Percentiles rank a stretch among this genome's conserved stretches.
These are phyloP conservation scores for Artemia franciscana DNA, from an alignment of 1,140 invertebrate species.

Conservation along the genomic window DNA sequence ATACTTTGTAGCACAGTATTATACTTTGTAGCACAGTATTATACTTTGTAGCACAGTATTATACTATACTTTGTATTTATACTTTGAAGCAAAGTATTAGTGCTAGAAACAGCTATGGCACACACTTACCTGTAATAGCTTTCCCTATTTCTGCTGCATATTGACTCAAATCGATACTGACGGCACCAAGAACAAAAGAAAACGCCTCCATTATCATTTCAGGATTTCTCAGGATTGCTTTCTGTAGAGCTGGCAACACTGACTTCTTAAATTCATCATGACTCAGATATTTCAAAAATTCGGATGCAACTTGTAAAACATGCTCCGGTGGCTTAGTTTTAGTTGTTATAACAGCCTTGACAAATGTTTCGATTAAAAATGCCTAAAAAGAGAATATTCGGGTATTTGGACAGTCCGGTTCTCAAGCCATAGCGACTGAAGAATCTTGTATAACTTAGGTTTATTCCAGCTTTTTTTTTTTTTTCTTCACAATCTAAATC, in stretches of 20 bases:
- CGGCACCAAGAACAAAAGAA: conserved; percentile 37
- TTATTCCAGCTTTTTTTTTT: no score
- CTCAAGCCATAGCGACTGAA: no score
- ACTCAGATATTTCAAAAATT: conserved; percentile 34
- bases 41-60: conserved; percentile 1
- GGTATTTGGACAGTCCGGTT: no score
- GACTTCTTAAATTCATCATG: conserved; percentile 47
- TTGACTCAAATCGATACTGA: conserved; percentile 52
- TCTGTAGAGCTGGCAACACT: conserved; percentile 62
- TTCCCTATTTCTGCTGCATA: conserved; percentile 58
- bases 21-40: no score
- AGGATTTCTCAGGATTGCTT: conserved; percentile 75
- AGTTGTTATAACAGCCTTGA: conserved; percentile 52
- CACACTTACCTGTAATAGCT: conserved; percentile 39
- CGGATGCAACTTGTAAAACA: conserved; percentile 34
- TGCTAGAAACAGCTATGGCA: background rate
- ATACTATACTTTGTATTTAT: conserved; percentile 7
- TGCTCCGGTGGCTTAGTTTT: conserved; percentile 46
- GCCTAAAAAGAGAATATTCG: no score
- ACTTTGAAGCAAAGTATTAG: conserved; percentile 5
- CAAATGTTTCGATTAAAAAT: conserved; percentile 42
- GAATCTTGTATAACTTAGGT: no score
- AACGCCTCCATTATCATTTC: conserved; percentile 67
- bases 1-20: no score
- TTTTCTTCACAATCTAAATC: no score